A percentile compares a stretch with the other conserved stretches of the same genome.
Evolutionary conservation across 2,797 vertebrate species (phyloP).

Genomic region (Hypotaenidia philippensis): DNA sequence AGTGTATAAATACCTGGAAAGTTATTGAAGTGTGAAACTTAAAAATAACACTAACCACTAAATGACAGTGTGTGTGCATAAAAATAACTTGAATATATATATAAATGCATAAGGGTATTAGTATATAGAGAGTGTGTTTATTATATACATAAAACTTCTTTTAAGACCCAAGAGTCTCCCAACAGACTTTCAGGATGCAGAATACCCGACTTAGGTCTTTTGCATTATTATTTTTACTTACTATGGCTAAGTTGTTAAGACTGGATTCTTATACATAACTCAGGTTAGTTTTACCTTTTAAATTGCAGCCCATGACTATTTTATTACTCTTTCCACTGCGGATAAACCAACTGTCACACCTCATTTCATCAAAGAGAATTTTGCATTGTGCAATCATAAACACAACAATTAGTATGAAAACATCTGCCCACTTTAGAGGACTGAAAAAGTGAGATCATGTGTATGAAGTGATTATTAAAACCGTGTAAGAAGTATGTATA

Average conservation of each 20-base stretch:
- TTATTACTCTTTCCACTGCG: not conserved
- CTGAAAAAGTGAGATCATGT: not conserved
- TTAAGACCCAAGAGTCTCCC: not conserved
- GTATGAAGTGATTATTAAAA: not conserved
- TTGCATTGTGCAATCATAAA: not conserved
- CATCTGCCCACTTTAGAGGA: not conserved
- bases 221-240: not conserved
- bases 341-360: not conserved
- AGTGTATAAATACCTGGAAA: not conserved
- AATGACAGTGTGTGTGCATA: not conserved
- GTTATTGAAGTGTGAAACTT: not conserved
- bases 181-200: not conserved
- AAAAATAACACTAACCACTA: not conserved
- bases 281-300: not conserved
- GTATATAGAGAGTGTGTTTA: not conserved
- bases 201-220: not conserved
- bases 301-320: not conserved
- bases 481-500: not conserved
- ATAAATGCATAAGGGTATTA: not conserved
- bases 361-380: not conserved
- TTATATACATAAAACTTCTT: not conserved
- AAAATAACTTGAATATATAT: not conserved
- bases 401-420: not conserved
- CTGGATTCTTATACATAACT: not conserved
- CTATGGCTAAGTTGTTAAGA: not conserved